Conservation (phyloP, 2,888 invertebrate species). For the Crocallis elinguaria region DNA sequence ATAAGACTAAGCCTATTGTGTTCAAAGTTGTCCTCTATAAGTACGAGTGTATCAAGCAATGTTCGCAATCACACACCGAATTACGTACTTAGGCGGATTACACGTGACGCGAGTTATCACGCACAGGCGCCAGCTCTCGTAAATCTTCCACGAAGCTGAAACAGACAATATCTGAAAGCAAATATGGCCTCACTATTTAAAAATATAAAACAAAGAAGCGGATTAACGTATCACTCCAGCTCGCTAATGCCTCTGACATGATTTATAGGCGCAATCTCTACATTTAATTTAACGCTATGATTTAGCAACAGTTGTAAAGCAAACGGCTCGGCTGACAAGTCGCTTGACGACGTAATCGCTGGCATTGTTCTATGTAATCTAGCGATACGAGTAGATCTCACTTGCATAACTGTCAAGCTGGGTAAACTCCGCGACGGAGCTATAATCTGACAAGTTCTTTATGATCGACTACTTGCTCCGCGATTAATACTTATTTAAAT, state of each 20-base stretch:
- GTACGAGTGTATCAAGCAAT: conserved; percentile 61
- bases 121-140: conserved; percentile 77
- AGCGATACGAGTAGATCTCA: conserved; percentile 74
- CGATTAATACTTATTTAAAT: conserved; percentile 69
- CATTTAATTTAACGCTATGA: conserved; percentile 74
- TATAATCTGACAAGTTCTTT: conserved; percentile 77
- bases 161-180: conserved; percentile 80
- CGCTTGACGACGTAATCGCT: conserved; percentile 78
- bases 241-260: conserved; percentile 77
- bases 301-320: conserved; percentile 71
- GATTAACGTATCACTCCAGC: conserved; percentile 80
- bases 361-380: conserved; percentile 81
- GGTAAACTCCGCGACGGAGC: conserved; percentile 68
- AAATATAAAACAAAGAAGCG: conserved; percentile 82
- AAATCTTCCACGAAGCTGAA: conserved; percentile 78
- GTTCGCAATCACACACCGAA: conserved; percentile 81
- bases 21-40: conserved; percentile 71
- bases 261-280: conserved; percentile 75
- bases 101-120: conserved; percentile 79
- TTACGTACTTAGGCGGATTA: conserved; percentile 80
- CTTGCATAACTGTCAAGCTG: conserved; percentile 79
- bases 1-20: conserved; percentile 78
- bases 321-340: conserved; percentile 67
- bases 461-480: conserved; percentile 72
- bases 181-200: conserved; percentile 83